Base-by-base conservation (phyloP, 2,113 vertebrate genomes). In the Labeo rohita region DNA sequence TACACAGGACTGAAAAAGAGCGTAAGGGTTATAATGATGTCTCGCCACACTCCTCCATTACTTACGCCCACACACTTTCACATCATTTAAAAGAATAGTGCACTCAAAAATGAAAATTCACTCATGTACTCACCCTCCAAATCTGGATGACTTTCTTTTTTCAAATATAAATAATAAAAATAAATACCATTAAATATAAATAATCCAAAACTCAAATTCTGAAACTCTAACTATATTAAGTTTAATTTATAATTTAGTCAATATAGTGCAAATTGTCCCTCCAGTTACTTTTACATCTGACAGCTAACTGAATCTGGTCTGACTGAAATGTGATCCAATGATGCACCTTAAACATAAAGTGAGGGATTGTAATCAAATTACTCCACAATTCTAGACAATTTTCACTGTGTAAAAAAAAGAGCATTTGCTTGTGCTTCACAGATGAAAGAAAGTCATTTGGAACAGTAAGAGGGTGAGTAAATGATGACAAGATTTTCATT, bases 1-100 rank as follows among this genome's bases (percentile, higher is more conserved):
- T 39, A 59, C 76, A 12, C 52, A 78, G 52, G 52, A 78, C 76
- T 78, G 34, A 78, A 78, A 78, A 34, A 56, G 34, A 78, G 50
- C 36, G 75, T 6, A 78, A 78, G 34, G 34, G 52, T 56, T 78
- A 56, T 59, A 15, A 78, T 56, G 76, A 39, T 59, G 28, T 56
- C 76, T 59, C 34, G 2, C 16, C 16, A 59, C 16, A 39, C 34
- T 78, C 28, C 75, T 77, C 15, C 28, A 36, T 13, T 78, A 12
- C 23, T 34, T 39, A 56, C 50, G 1, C 28, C 52, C 8, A 7
- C 28, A 56, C 16, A 18, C 34, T 21, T 56, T 2, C 36, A 28
- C 28, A 28, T 78, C 52, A 56, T 2, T 56, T 78, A 6, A 56
- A 39, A 4, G 8, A 13, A 77, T 4, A 56, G 15, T 11, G 12